Evolutionary conservation across 2,113 vertebrate genomes (phyloP), one percentile per base, ranked within the genome.

Genomic region (Sinocyclocheilus grahami): DNA sequence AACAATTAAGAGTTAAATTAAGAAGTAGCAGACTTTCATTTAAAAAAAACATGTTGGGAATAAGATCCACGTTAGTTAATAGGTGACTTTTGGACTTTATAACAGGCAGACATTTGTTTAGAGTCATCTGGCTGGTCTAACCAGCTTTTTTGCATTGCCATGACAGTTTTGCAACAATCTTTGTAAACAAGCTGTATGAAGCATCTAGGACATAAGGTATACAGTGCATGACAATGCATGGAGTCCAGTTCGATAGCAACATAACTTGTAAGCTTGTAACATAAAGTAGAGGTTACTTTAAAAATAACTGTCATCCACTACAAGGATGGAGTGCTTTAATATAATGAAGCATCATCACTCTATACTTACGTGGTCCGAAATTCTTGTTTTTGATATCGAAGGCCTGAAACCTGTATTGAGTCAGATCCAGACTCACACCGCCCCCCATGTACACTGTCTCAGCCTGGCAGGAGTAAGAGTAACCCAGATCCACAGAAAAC

Each of bases 401-500:
- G 86, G 95, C 96, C 87, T 97, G 96, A 42, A 96, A 27, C 55
- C 18, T 87, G 82, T 95, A 81, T 0, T 90, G 37, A 2, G 46
- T 84, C 48, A 95, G 65, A 0, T 94, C 93, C 0, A 97, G 90
- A 60, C 48, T 91, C n/a, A 95, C 67, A 3, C 86, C 46, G 0
- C 63, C 0, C 3, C 91, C 93, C 90, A 95, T 82, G 77, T 51
- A 42, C 14, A 95, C 0, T 0, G 90, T 87, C 0, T 92, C 85
- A 0, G 80, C 90, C 39, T 5, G 90, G 90, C 96, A 97, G 48
- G 93, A 95, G 91, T 96, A 97, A 13, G 93, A 95, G 55, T 89
- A 91, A 18, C 95, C 94, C 0, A 93, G 39, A 0, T 78, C 86
- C 1, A 95, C 86, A 0, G 87, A 0, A 63, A 97, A 94, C 42